phyloP scores from a whole-genome alignment of 2,113 vertebrate species.

The Aegithalos caudatus region DNA sequence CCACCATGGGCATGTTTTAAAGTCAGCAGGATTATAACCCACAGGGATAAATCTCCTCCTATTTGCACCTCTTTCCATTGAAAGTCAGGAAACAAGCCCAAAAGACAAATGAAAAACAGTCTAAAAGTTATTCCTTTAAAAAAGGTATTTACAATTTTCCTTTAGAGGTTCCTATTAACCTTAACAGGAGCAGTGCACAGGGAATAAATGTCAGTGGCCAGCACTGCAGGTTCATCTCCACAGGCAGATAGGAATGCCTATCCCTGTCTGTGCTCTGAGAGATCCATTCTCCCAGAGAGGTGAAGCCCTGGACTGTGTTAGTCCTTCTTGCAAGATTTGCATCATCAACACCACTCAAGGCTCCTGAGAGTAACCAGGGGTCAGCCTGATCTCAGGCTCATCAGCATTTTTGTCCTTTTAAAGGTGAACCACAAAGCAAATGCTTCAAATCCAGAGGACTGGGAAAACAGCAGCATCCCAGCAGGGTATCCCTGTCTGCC shows the following conservation, averaged over 20 bases:
- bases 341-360: background rate
- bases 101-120: background rate
- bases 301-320: background rate
- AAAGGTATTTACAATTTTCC: background rate
- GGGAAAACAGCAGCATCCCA: background rate
- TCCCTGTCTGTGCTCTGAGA: accelerated
- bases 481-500: background rate
- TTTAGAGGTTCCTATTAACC: background rate
- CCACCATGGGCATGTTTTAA: background rate
- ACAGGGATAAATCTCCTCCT: background rate
- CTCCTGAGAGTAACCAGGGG: background rate
- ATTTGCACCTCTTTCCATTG: background rate
- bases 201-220: background rate
- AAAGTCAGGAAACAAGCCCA: background rate
- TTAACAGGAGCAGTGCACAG: background rate
- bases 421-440: background rate
- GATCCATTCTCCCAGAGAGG: background rate
- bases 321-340: background rate
- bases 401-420: background rate
- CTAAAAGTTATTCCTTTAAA: background rate
- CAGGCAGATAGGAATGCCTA: accelerated
- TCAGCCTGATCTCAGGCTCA: background rate
- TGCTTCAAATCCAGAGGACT: background rate
- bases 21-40: background rate
- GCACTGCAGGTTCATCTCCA: background rate